These are phyloP conservation scores for Tinamus guttatus DNA, from an alignment of 2,113 vertebrate genomes.

Conservation along the genomic window DNA sequence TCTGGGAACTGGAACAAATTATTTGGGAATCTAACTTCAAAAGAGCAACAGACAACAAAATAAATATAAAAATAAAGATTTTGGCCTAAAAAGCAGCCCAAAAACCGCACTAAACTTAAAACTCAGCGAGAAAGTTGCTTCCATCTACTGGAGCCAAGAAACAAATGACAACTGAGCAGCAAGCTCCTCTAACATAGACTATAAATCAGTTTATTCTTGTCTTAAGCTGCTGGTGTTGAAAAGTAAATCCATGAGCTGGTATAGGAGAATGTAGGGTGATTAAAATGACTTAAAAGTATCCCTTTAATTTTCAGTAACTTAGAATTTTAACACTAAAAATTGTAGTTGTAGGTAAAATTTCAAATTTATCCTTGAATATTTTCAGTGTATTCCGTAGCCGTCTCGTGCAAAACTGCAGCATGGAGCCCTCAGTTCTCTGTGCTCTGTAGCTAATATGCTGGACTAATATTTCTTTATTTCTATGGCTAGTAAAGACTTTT, in stretches of 20 bases:
- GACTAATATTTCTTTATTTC: not conserved
- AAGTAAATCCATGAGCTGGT: not conserved
- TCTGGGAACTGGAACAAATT: constrained; percentile 38
- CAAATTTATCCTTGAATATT: not conserved
- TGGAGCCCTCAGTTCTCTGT: not conserved
- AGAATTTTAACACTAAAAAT: not conserved
- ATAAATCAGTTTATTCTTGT: constrained; percentile 5
- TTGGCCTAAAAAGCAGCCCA: not conserved
- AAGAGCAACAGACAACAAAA: constrained; percentile 4
- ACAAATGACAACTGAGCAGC: not conserved
- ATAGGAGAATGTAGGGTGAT: not conserved
- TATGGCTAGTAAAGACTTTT: not conserved
- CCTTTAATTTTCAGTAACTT: not conserved
- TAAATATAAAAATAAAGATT: constrained; percentile 14
- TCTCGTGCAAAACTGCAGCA: not conserved
- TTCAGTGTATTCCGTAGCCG: not conserved
- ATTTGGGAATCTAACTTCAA: constrained; percentile 13
- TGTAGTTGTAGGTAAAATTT: not conserved
- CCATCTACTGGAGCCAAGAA: constrained; percentile 21
- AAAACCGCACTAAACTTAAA: constrained; percentile 16
- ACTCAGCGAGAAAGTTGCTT: constrained; percentile 15
- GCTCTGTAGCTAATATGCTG: not conserved
- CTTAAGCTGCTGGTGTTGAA: not conserved
- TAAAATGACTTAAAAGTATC: not conserved
- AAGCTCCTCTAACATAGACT: not conserved